Conservation (phyloP, 2,113 vertebrate species). For the human (Homo sapiens) region GRCh38 chr11:102665501-102666000, state of each 20-base stretch:
- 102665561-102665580: not conserved
- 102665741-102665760: not conserved
- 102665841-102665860: not conserved
- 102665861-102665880: not conserved
- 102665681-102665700: not conserved
- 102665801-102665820: not conserved
- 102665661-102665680: not conserved
- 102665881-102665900: not conserved
- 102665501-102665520: not conserved
- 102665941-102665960: not conserved
- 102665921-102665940: not conserved
- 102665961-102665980: not conserved
- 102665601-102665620: not conserved
- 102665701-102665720: not conserved
- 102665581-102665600: not conserved
- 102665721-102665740: not conserved
- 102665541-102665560: too few relatives aligned
- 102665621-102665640: not conserved
- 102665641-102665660: not conserved
- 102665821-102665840: not conserved
- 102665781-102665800: not conserved
- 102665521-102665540: not conserved
- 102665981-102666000: not conserved
- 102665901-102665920: too few relatives aligned
- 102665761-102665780: not conserved